These are phyloP conservation scores for Amia ocellicauda DNA, from an alignment of 2,113 vertebrate species.

Conservation along the genomic window DNA sequence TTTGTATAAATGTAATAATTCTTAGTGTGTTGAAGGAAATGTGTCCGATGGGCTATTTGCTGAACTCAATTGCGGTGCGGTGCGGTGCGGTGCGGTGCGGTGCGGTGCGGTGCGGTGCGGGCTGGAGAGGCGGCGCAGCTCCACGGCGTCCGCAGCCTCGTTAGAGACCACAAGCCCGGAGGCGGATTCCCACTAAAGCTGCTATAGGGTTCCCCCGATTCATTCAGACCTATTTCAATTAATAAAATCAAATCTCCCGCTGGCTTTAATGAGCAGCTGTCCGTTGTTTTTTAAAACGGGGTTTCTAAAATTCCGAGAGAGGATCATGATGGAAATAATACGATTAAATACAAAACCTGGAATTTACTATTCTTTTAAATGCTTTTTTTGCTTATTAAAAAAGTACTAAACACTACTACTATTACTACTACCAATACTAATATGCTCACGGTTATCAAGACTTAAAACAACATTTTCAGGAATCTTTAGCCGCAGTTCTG, in stretches of 20 bases:
- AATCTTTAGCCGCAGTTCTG: no score
- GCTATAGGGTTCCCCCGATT: neutral
- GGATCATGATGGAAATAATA: neutral
- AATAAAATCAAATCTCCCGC: conserved; percentile 11
- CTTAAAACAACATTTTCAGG: no score
- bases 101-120: conserved; percentile 2
- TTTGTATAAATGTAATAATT: no score
- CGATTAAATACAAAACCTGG: no score
- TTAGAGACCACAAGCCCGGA: conserved; percentile 1
- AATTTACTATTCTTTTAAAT: no score
- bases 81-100: conserved; percentile 11
- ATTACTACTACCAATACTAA: no score
- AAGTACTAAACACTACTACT: no score
- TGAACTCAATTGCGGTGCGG: conserved; percentile 11
- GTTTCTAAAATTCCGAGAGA: neutral
- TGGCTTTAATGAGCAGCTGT: conserved; percentile 12
- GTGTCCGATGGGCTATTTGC: neutral
- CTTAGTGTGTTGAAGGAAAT: neutral
- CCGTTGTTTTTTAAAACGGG: neutral
- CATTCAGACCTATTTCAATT: neutral
- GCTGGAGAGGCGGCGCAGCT: neutral
- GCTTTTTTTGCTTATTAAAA: neutral
- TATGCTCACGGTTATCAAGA: no score
- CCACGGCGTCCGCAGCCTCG: neutral
- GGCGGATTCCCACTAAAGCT: neutral